Conservation (phyloP, 1,140 invertebrate genomes). For the Platorchestia sp. region DNA sequence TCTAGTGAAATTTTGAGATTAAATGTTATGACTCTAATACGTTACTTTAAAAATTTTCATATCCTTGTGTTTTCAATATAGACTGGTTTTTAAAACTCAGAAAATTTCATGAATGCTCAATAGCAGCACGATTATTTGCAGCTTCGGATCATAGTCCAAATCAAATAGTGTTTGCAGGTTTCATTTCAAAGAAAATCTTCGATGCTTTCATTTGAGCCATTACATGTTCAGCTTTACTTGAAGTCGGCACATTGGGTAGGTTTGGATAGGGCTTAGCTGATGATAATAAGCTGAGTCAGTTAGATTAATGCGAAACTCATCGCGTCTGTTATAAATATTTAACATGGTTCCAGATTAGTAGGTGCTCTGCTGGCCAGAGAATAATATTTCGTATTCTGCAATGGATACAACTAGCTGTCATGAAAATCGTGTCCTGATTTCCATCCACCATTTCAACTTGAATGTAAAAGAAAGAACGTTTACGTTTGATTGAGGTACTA, state of each 20-base stretch:
- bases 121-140: neutral
- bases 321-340: neutral
- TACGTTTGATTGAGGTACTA: neutral
- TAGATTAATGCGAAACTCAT: neutral
- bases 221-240: neutral
- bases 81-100: neutral
- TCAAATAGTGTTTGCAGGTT: neutral
- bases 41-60: neutral
- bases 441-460: neutral
- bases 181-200: neutral
- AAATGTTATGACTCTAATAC: neutral
- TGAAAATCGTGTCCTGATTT: neutral
- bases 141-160: neutral
- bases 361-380: no score
- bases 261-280: neutral
- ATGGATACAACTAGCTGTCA: neutral
- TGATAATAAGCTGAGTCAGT: neutral
- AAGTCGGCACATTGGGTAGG: neutral
- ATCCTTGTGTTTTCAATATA: neutral
- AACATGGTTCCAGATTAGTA: no score
- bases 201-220: neutral
- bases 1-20: neutral
- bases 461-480: neutral
- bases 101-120: neutral
- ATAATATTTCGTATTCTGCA: no score